Base-by-base conservation (phyloP, 1,140 invertebrate genomes). In the Lordiphosa collinella region DNA sequence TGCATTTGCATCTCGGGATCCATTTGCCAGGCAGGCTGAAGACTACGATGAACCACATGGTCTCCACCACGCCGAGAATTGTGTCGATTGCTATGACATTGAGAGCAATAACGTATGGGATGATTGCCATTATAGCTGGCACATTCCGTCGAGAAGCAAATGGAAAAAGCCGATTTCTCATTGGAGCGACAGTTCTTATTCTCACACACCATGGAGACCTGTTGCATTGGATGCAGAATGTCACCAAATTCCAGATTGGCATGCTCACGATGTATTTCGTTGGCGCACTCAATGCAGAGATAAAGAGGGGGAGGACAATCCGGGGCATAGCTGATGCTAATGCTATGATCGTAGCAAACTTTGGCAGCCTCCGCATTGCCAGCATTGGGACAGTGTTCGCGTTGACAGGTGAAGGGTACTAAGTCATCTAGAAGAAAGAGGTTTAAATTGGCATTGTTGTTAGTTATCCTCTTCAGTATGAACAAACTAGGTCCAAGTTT, bases 101-200 rank as follows among this genome's bases (percentile, higher is more conserved):
- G 96, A 65, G 92, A 91, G 89, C 97, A 99, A 89, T 97, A 98
- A 53, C 96, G 93, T 57, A 98, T 98, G 9, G 98, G 98, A 88
- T 96, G 94, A 88, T 98, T 98, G 13, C 96, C 94, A 89, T 99
- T 99, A 74, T 96, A 97, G 88, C 95, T 96, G 10, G 96, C 96
- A 90, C 98, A 99, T 89, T 99, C 98, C 35, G 94, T 95, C 8
- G 96, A 96, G 90, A 99, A 99, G 87, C 98, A 99, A 22, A 98
- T 97, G 11, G 96, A 96, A 47, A 97, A 94, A 1, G 98, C 97
- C n/a, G 95, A 93, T 89, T 98, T 98, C 59, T 98, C 96, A 7
- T 92, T 92, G 0, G 96, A 95, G 50, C 96, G 92, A 89, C 98
- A 99, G 86, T 97, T 98, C 95, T 99, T 99, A 89, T 99, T 99